Percentiles rank a stretch among this genome's conserved stretches.
Conservation (phyloP, 2,113 vertebrate species). For the Galeopterus variegatus region DNA sequence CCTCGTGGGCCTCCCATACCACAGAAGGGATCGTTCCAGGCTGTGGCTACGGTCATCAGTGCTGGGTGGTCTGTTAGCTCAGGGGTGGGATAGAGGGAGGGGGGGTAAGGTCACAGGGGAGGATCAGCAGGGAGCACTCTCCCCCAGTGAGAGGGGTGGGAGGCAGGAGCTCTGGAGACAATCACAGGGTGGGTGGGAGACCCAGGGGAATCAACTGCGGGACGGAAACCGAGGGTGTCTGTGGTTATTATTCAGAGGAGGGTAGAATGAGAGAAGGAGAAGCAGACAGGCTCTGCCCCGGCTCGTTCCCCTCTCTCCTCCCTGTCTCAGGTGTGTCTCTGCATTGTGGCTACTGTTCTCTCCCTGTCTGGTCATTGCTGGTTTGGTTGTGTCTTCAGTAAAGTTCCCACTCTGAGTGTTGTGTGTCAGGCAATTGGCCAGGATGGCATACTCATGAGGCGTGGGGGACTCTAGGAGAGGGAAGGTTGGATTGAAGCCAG, state of each 20-base stretch:
- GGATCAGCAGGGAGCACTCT: neutral
- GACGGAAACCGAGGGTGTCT: neutral
- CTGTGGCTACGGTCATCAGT: rapidly evolving
- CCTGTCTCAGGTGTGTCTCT: neutral
- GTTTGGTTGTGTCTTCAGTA: neutral
- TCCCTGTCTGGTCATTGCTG: neutral
- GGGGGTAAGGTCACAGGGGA: neutral
- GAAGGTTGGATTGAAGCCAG: neutral
- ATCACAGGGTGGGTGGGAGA: neutral
- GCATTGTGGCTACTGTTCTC: rapidly evolving
- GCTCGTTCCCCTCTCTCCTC: neutral
- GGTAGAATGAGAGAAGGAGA: neutral
- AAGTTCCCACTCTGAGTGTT: neutral
- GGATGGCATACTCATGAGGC: neutral
- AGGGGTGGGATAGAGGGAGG: neutral
- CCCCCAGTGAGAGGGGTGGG: rapidly evolving
- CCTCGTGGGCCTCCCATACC: rapidly evolving
- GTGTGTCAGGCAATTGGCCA: neutral
- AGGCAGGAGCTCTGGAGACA: neutral
- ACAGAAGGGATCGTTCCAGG: neutral
- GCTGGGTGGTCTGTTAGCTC: neutral
- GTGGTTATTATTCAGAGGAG: neutral
- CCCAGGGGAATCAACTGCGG: neutral
- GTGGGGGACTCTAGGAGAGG: neutral
- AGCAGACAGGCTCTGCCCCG: neutral